phyloP scores from a whole-genome alignment of 2,113 vertebrate species.

The Laticauda colubrina region DNA sequence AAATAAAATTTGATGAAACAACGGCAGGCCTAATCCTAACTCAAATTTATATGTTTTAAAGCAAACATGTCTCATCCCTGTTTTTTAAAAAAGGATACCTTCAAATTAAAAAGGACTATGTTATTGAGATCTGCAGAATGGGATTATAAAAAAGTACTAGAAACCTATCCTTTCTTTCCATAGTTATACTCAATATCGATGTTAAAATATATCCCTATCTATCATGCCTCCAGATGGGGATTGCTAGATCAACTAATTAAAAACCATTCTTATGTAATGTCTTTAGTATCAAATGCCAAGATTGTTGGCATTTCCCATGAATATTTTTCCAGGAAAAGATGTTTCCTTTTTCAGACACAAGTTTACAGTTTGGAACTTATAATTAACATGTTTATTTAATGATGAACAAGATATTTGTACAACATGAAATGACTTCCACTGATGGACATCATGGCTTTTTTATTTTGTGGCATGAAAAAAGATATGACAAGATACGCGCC shows the following conservation, averaged over 20 bases:
- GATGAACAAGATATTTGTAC: neutral
- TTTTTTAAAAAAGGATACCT: neutral
- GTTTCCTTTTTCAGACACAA: neutral
- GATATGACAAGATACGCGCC: neutral
- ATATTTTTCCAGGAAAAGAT: neutral
- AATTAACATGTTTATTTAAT: neutral
- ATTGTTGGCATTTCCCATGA: neutral
- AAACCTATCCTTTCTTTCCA: neutral
- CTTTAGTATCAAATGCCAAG: neutral
- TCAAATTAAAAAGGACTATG: neutral
- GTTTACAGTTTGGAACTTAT: neutral
- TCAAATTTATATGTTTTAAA: neutral
- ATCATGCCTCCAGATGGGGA: neutral
- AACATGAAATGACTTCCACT: neutral
- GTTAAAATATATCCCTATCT: neutral
- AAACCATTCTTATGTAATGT: neutral
- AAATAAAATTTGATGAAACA: neutral
- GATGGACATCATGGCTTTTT: neutral
- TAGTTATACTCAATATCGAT: neutral
- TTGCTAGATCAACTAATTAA: neutral
- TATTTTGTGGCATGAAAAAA: neutral
- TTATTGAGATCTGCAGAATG: neutral
- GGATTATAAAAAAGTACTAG: neutral
- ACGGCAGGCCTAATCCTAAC: neutral
- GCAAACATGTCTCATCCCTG: neutral